Percentiles rank a stretch among this genome's conserved stretches.
Evolutionary conservation across 1,140 invertebrate species (phyloP).

Genomic region (Penaeus vannamei): DNA sequence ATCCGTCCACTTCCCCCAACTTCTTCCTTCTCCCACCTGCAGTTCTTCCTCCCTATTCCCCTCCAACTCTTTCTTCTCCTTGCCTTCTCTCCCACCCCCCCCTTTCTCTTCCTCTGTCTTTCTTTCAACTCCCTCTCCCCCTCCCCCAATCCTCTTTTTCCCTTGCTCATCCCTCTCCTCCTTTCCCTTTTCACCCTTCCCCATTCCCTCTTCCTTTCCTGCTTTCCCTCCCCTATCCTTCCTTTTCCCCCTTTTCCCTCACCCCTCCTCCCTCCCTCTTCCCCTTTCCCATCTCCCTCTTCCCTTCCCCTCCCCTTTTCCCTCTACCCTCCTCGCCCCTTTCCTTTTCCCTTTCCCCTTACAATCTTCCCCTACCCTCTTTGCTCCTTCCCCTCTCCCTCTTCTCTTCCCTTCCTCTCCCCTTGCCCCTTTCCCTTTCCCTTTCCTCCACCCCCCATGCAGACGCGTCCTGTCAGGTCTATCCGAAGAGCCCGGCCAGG

Average conservation of each 20-base stretch:
- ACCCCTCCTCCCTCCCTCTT: background rate
- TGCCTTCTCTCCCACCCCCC: background rate
- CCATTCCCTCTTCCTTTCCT: background rate
- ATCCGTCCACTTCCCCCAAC: background rate
- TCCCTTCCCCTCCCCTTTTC: background rate
- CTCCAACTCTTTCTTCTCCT: background rate
- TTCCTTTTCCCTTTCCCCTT: background rate
- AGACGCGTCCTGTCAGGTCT: too few species aligned
- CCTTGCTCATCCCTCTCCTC: background rate
- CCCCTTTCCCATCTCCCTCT: too few species aligned
- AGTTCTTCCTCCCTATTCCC: background rate
- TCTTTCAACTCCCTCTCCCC: background rate
- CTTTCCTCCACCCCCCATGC: too few species aligned
- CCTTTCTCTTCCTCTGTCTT: too few species aligned
- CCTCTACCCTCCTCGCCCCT: background rate
- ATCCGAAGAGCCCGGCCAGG: too few species aligned
- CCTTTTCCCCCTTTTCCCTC: background rate
- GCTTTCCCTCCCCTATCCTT: too few species aligned
- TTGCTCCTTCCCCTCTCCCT: background rate
- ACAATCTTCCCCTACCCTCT: too few species aligned
- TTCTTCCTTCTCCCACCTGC: constrained; percentile 16
- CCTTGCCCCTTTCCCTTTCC: too few species aligned
- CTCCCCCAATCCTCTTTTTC: background rate
- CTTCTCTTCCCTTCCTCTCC: background rate
- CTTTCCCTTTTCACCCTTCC: background rate